Evolutionary conservation across 2,888 invertebrate genomes (phyloP).

Genomic region (Oscheius onirici): DNA sequence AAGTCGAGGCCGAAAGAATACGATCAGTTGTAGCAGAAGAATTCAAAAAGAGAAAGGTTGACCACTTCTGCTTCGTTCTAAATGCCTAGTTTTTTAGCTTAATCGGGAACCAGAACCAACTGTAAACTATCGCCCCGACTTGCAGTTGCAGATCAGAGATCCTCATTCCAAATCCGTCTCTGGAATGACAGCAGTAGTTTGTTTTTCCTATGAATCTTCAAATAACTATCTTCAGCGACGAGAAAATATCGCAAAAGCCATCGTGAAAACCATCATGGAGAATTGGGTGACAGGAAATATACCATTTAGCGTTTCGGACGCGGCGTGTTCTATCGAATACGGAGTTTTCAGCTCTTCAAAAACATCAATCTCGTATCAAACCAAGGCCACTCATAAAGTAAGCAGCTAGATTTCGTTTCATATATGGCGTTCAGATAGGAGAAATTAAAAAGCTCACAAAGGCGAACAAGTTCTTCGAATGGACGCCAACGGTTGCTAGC

Average conservation of each 20-base stretch:
- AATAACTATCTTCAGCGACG: slow-evolving; percentile 35
- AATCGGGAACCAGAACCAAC: not conserved
- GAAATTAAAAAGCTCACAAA: slow-evolving; percentile 47
- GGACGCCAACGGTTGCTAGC: slow-evolving; percentile 15
- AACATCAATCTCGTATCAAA: slow-evolving; percentile 48
- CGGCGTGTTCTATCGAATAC: slow-evolving; percentile 40
- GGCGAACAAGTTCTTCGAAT: slow-evolving; percentile 29
- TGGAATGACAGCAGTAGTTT: slow-evolving; percentile 15
- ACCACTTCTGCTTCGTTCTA: not conserved
- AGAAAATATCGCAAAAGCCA: slow-evolving; percentile 39
- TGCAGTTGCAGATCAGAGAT: slow-evolving; percentile 11
- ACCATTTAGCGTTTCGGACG: not conserved
- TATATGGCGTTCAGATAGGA: slow-evolving; percentile 35
- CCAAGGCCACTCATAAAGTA: slow-evolving; percentile 51
- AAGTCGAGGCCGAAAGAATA: slow-evolving; percentile 74
- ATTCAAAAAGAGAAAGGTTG: slow-evolving; percentile 43
- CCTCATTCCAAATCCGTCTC: slow-evolving; percentile 24
- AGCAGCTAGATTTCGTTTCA: not conserved
- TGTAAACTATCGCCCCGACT: slow-evolving; percentile 4
- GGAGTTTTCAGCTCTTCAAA: slow-evolving; percentile 41
- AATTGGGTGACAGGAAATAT: slow-evolving; percentile 42
- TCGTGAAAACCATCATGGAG: slow-evolving; percentile 35
- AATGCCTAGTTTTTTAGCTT: slow-evolving; percentile 3
- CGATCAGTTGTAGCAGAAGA: slow-evolving; percentile 39
- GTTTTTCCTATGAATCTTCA: not conserved